These are phyloP conservation scores for Alces alces DNA, from an alignment of 2,113 vertebrate species.

Conservation along the genomic window DNA sequence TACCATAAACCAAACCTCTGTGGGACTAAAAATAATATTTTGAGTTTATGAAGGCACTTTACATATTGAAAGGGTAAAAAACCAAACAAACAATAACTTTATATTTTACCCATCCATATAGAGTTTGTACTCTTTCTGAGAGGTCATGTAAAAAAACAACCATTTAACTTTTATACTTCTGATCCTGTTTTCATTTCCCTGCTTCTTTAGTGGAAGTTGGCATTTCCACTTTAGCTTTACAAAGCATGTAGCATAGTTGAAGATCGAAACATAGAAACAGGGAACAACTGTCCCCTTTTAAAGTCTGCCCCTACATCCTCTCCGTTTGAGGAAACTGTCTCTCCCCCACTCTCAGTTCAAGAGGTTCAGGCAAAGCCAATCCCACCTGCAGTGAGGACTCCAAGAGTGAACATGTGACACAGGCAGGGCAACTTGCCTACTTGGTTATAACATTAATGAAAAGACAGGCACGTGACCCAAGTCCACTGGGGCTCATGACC, in stretches of 20 bases:
- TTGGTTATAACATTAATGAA: background rate
- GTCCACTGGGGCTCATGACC: background rate
- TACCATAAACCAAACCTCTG: slow-evolving; percentile 7
- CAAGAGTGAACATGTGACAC: background rate
- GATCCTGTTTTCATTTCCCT: background rate
- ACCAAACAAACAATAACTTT: background rate
- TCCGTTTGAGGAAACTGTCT: background rate
- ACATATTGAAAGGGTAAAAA: background rate
- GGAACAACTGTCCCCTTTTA: background rate
- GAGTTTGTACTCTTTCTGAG: background rate
- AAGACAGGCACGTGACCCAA: background rate
- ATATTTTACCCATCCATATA: background rate
- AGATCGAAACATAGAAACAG: background rate
- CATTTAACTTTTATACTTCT: background rate
- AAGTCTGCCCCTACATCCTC: background rate
- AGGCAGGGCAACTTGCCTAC: background rate
- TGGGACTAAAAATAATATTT: background rate
- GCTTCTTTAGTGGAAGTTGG: background rate
- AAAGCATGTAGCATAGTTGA: background rate
- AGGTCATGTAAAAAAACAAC: background rate
- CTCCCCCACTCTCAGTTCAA: background rate
- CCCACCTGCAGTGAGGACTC: background rate
- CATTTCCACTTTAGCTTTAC: background rate
- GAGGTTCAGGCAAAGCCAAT: background rate
- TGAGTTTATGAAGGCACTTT: background rate